These are phyloP conservation scores for Coptodon rendalli DNA, from an alignment of 2,113 vertebrate species.

Conservation along the genomic window DNA sequence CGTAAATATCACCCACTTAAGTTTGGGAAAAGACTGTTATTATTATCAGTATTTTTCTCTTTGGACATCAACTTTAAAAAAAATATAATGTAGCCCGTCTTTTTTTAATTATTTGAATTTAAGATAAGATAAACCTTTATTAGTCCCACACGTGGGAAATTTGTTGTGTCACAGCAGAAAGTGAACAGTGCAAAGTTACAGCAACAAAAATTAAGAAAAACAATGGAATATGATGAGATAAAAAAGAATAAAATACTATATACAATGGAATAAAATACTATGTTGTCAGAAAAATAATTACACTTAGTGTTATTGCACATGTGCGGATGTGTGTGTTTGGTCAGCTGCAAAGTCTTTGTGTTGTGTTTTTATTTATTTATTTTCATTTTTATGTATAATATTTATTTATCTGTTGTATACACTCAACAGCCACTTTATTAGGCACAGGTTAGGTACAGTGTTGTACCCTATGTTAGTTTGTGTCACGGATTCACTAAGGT, in stretches of 20 bases:
- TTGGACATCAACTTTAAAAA: background rate
- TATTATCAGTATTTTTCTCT: background rate
- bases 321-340: too few species aligned
- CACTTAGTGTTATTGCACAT: too few species aligned
- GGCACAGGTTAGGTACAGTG: too few species aligned
- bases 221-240: background rate
- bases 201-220: background rate
- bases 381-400: too few species aligned
- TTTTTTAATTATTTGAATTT: background rate
- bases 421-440: too few species aligned
- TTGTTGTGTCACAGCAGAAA: background rate
- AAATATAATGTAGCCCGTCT: accelerated
- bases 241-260: background rate
- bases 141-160: background rate
- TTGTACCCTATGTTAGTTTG: too few species aligned
- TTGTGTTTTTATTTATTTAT: too few species aligned
- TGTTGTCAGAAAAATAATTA: too few species aligned
- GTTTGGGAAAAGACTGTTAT: background rate
- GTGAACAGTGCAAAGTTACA: background rate
- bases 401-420: too few species aligned
- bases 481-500: too few species aligned
- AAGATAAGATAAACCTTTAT: background rate
- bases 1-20: background rate
- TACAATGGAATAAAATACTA: too few species aligned
- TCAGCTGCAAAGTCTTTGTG: too few species aligned